Evolutionary conservation across 2,888 invertebrate species (phyloP), one percentile per base, ranked within the genome.

Genomic region (Clunio marinus): DNA sequence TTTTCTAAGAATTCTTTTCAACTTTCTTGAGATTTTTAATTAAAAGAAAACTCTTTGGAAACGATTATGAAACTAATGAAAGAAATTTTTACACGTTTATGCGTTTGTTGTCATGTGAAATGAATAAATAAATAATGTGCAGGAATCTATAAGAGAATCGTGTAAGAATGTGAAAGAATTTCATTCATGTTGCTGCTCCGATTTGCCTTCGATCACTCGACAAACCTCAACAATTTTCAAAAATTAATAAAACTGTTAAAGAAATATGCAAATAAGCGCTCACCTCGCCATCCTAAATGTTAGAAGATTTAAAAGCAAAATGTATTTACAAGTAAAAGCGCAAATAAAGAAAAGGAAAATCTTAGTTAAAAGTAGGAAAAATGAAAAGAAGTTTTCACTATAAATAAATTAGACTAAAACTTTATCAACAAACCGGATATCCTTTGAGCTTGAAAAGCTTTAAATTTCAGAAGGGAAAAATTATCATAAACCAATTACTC

Each of bases 231-330:
- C 5, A 32, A 32, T 5, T 13, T 13, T 32, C 35, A 32, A 32
- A 32, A 32, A 13, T 32, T 13, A 32, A 32, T 32, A 32, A 51
- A 62, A 41, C 20, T 37, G 15, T 10, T 15, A 35, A 60, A 35
- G 1, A 37, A 45, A 57, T 15, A 45, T 7, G 32, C 8, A 51
- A 32, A 51, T 27, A 28, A 25, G 15, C 27, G 2, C 59, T 59
- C 65, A 65, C 65, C 65, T 65, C 65, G 24, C 65, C 51, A 65
- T 65, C 51, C 65, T 65, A 65, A 32, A 58, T 28, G 28, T 27
- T 13, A 35, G 4, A 15, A 15, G 2, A 25, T 57, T 24, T 20
- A 27, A 4, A 25, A 17, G 15, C 20, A 63, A 24, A 51, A n/a
- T 62, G 62, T 27, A 57, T 57, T 25, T 57, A 57, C 27, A 57